These are phyloP conservation scores for Caenorhabditis zanzibari DNA, from an alignment of 2,888 invertebrate genomes.

Conservation along the genomic window DNA sequence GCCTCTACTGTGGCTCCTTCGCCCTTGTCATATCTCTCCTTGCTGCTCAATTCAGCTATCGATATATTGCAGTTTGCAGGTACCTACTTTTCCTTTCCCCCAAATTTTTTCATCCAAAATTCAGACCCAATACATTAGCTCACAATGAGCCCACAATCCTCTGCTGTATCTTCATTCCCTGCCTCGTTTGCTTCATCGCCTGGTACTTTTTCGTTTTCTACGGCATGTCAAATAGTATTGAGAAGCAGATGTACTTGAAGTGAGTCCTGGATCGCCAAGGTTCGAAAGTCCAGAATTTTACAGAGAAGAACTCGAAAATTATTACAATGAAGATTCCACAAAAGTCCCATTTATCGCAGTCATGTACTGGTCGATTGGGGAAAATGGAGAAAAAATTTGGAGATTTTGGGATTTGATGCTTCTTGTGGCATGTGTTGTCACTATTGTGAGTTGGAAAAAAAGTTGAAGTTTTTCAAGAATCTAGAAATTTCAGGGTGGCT, in stretches of 20 bases:
- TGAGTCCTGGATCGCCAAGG: too few relatives aligned
- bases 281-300: too few relatives aligned
- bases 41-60: conserved; percentile 53
- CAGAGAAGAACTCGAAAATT: conserved; percentile 34
- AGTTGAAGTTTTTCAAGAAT: background rate
- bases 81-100: background rate
- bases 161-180: conserved; percentile 23
- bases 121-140: conserved; percentile 11
- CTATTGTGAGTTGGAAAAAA: conserved; percentile 20
- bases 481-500: conserved; percentile 31
- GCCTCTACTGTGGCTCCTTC: conserved; percentile 54
- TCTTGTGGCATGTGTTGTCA: conserved; percentile 36
- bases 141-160: conserved; percentile 11
- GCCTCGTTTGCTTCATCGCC: conserved; percentile 39
- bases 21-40: conserved; percentile 51
- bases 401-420: conserved; percentile 48
- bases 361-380: conserved; percentile 49
- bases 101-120: background rate
- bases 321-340: conserved; percentile 48
- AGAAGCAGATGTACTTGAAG: conserved; percentile 51
- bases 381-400: conserved; percentile 44
- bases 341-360: conserved; percentile 42
- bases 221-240: conserved; percentile 48
- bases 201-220: conserved; percentile 50
- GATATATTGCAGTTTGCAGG: conserved; percentile 52